These are phyloP conservation scores for Centroberyx gerrardi DNA, from an alignment of 2,797 vertebrate species.

Conservation along the genomic window DNA sequence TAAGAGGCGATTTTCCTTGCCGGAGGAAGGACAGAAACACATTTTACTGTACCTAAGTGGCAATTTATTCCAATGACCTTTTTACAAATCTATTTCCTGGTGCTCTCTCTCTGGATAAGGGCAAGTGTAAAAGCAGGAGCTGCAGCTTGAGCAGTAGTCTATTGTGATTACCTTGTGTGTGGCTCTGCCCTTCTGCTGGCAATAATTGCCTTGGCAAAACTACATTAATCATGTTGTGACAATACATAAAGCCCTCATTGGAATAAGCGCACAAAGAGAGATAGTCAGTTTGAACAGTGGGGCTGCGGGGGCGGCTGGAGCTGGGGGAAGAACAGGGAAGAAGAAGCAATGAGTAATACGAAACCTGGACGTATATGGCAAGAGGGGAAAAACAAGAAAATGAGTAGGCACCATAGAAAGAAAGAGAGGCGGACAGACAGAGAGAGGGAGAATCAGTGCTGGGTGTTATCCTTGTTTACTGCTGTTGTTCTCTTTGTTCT, in stretches of 20 bases:
- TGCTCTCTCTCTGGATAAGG: constrained; percentile 53
- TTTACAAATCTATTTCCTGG: constrained; percentile 68
- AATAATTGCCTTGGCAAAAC: constrained; percentile 74
- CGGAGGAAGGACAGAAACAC: constrained; percentile 32
- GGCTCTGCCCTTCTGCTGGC: constrained; percentile 66
- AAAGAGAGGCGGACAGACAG: constrained; percentile 39
- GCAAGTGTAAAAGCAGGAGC: constrained; percentile 44
- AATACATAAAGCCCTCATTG: constrained; percentile 61
- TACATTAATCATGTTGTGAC: constrained; percentile 77
- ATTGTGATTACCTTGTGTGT: constrained; percentile 73
- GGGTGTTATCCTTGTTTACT: constrained; percentile 17
- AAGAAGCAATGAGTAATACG: constrained; percentile 63
- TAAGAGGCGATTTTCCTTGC: constrained; percentile 40
- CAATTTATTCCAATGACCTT: constrained; percentile 80
- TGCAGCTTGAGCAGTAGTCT: constrained; percentile 48
- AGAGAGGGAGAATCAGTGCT: constrained; percentile 42
- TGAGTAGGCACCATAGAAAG: constrained; percentile 35
- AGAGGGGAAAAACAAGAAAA: constrained; percentile 17
- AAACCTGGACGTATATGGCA: constrained; percentile 56
- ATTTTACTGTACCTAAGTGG: constrained; percentile 63
- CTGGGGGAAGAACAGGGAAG: constrained; percentile 24
- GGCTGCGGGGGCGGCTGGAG: not conserved
- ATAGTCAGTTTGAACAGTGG: constrained; percentile 35
- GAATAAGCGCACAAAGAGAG: constrained; percentile 56
- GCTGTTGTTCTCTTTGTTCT: constrained; percentile 57